Conservation (phyloP, 2,797 vertebrate species). For the Sebastes itinus region DNA sequence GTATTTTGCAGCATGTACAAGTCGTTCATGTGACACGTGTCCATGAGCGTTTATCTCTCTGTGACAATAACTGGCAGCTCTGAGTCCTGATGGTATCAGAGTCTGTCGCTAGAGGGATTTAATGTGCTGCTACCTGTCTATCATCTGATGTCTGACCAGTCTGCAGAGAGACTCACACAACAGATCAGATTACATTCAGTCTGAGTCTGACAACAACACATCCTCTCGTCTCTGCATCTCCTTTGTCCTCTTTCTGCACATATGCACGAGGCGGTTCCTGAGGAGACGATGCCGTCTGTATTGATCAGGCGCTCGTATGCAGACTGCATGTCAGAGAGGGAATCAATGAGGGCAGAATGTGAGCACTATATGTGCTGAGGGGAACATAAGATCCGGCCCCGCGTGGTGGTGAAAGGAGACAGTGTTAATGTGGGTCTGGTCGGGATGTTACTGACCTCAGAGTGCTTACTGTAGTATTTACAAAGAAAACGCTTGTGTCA, state of each 20-base stretch:
- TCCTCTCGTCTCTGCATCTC: background rate
- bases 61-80: background rate
- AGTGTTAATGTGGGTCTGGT: background rate
- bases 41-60: background rate
- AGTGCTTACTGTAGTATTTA: background rate
- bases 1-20: background rate
- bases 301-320: constrained; percentile 47
- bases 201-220: background rate
- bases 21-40: background rate
- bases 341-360: constrained; percentile 47
- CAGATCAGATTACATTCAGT: constrained; percentile 17
- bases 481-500: constrained; percentile 5
- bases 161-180: background rate
- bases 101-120: background rate
- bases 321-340: constrained; percentile 27
- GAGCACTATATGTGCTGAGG: constrained; percentile 5
- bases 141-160: background rate
- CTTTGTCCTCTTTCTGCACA: background rate
- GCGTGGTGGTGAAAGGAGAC: constrained; percentile 15
- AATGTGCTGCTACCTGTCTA: background rate
- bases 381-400: background rate
- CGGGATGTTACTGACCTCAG: background rate
- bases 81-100: background rate
- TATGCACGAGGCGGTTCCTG: background rate
- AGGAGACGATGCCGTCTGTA: background rate